phyloP scores from a whole-genome alignment of 2,797 vertebrate genomes.

The Phrynocephalus guinanensis region DNA sequence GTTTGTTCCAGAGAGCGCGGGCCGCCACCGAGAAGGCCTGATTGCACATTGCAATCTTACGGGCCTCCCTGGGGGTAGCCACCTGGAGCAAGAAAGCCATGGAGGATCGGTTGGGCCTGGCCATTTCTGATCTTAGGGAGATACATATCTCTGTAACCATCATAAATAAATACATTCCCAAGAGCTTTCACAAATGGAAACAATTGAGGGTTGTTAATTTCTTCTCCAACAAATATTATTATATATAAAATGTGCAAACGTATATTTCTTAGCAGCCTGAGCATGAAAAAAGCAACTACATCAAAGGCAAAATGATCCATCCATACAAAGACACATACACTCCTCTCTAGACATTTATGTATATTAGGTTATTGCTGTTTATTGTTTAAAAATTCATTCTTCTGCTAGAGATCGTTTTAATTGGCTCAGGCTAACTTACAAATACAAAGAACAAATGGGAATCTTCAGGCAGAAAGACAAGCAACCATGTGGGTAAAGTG shows the following conservation, averaged over 20 bases:
- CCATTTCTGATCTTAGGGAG: too few relatives aligned
- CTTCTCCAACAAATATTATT: constrained; percentile 26
- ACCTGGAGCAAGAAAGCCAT: too few relatives aligned
- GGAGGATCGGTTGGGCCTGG: too few relatives aligned
- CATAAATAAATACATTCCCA: constrained; percentile 4
- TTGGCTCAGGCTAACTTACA: background rate
- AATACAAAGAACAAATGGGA: background rate
- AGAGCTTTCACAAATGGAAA: constrained; percentile 41
- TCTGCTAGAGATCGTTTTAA: background rate
- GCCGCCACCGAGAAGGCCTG: too few relatives aligned
- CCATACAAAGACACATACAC: too few relatives aligned
- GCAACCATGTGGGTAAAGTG: background rate
- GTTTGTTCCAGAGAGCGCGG: too few relatives aligned
- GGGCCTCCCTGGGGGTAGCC: too few relatives aligned
- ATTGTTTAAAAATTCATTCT: background rate
- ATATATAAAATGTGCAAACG: constrained; percentile 32
- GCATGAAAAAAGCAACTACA: background rate
- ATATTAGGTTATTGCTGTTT: background rate
- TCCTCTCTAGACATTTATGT: background rate
- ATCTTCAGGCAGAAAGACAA: background rate
- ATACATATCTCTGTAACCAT: too few relatives aligned
- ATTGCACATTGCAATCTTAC: too few relatives aligned
- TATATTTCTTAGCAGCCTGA: background rate
- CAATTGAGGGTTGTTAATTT: constrained; percentile 35
- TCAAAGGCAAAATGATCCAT: background rate